phyloP scores from a whole-genome alignment of 1,140 invertebrate genomes.

The Drosophila ogumai region DNA sequence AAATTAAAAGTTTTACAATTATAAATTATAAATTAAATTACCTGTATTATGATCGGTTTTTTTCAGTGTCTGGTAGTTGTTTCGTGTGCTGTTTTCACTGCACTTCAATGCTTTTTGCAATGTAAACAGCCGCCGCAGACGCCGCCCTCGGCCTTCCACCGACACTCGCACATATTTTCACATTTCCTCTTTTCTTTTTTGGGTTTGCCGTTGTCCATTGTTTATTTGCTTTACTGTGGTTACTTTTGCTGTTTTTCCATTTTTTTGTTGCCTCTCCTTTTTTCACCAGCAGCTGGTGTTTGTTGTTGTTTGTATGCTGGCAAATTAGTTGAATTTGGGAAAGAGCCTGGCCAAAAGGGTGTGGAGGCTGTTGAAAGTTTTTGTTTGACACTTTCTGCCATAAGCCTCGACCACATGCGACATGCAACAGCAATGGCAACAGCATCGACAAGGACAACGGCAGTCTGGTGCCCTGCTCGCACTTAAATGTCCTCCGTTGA shows the following conservation, averaged over 20 bases:
- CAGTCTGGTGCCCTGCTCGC: conserved; percentile 44
- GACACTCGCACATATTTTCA: conserved; percentile 68
- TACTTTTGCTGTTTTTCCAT: conserved; percentile 59
- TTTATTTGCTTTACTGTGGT: conserved; percentile 76
- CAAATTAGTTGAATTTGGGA: conserved; percentile 76
- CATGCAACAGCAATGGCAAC: conserved; percentile 36
- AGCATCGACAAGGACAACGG: conserved; percentile 39
- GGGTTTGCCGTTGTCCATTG: conserved; percentile 34
- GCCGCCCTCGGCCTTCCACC: conserved; percentile 21
- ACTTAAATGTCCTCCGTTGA: conserved; percentile 61
- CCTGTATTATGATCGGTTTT: background rate
- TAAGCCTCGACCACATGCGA: conserved; percentile 68
- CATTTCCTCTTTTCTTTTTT: conserved; percentile 44
- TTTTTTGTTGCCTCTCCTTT: conserved; percentile 24
- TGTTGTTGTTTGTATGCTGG: conserved; percentile 48
- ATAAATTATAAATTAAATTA: background rate
- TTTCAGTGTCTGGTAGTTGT: conserved; percentile 31
- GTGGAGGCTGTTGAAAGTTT: conserved; percentile 50
- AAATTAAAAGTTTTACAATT: background rate
- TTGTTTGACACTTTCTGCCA: conserved; percentile 66
- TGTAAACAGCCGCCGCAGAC: conserved; percentile 68
- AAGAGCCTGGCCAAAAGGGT: conserved; percentile 28
- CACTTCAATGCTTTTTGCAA: conserved; percentile 82
- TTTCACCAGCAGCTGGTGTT: conserved; percentile 30
- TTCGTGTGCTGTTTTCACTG: conserved; percentile 72